Percentiles rank a stretch among this genome's conserved stretches.
Conservation (phyloP, 2,888 invertebrate genomes). For the Notodonta ziczac region DNA sequence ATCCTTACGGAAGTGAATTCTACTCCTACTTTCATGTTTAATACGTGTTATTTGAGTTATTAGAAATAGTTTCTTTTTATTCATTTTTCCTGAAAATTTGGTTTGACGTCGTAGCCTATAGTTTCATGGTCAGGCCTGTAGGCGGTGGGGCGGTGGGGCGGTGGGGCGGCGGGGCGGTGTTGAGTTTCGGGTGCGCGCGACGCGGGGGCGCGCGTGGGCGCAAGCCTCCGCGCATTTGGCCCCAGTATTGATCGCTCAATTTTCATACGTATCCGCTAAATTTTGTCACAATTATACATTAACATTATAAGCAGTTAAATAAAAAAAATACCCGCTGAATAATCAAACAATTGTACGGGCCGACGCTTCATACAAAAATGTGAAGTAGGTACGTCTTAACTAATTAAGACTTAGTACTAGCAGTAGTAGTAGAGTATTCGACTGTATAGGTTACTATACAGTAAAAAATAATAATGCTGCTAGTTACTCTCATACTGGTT, state of each 20-base stretch:
- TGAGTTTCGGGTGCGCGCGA: slow-evolving; percentile 55
- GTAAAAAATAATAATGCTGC: too few relatives aligned
- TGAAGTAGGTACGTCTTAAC: too few relatives aligned
- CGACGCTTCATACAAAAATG: too few relatives aligned
- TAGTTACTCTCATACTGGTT: too few relatives aligned
- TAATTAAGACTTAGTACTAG: too few relatives aligned
- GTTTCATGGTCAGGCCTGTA: slow-evolving; percentile 61
- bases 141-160: slow-evolving; percentile 65
- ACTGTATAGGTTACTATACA: too few relatives aligned
- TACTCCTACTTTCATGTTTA: not conserved
- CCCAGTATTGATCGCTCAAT: slow-evolving; percentile 76
- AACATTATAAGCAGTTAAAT: too few relatives aligned
- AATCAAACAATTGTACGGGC: too few relatives aligned
- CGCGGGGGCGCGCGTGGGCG: slow-evolving; percentile 63
- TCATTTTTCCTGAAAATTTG: slow-evolving; percentile 8
- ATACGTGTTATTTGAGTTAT: not conserved
- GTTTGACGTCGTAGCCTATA: slow-evolving; percentile 39
- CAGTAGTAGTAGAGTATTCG: too few relatives aligned
- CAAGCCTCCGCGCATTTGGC: slow-evolving; percentile 63
- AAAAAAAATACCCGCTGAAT: too few relatives aligned
- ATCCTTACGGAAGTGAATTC: too few relatives aligned
- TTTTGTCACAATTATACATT: slow-evolving; percentile 58
- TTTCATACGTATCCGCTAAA: slow-evolving; percentile 72
- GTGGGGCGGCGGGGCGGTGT: slow-evolving; percentile 65
- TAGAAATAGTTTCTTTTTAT: not conserved